Percentiles rank a stretch among this genome's conserved stretches.
These are phyloP conservation scores for Porites rus DNA, from an alignment of 92 coral and sea anemone species.

Conservation along the genomic window DNA sequence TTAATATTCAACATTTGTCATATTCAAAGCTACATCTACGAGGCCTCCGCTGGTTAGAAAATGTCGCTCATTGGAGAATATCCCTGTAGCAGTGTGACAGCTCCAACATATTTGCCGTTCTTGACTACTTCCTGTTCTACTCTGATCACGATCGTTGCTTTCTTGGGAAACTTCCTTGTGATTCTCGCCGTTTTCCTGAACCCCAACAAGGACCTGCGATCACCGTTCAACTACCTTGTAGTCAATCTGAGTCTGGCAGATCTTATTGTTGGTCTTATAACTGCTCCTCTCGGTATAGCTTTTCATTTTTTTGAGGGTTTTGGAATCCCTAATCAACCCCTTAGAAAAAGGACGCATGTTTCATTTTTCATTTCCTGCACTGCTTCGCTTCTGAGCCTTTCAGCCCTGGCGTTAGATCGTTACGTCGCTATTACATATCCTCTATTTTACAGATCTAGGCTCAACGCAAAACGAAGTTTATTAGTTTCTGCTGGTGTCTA, in stretches of 20 bases:
- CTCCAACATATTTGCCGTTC: slow-evolving; percentile 78
- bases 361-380: slow-evolving; percentile 77
- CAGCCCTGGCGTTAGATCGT: slow-evolving; percentile 75
- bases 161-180: slow-evolving; percentile 83
- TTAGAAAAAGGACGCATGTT: slow-evolving; percentile 26
- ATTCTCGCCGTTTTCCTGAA: slow-evolving; percentile 77
- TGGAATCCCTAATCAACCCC: not conserved
- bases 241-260: slow-evolving; percentile 89
- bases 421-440: slow-evolving; percentile 71
- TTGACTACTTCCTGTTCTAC: slow-evolving; percentile 70
- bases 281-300: slow-evolving; percentile 71
- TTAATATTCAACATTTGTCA: too few relatives aligned
- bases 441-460: slow-evolving; percentile 51
- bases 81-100: slow-evolving; percentile 55
- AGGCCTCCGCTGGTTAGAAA: not conserved
- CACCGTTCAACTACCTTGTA: slow-evolving; percentile 86
- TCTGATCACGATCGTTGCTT: slow-evolving; percentile 60
- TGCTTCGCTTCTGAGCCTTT: slow-evolving; percentile 75
- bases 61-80: slow-evolving; percentile 62
- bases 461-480: slow-evolving; percentile 48
- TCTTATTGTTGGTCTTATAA: slow-evolving; percentile 78
- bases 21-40: too few relatives aligned
- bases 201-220: slow-evolving; percentile 81
- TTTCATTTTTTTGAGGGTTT: slow-evolving; percentile 79
- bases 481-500: slow-evolving; percentile 56